A percentile compares a stretch with the other conserved stretches of the same genome.
Conservation (phyloP, 2,797 vertebrate species). For the Esox masquinongy region DNA sequence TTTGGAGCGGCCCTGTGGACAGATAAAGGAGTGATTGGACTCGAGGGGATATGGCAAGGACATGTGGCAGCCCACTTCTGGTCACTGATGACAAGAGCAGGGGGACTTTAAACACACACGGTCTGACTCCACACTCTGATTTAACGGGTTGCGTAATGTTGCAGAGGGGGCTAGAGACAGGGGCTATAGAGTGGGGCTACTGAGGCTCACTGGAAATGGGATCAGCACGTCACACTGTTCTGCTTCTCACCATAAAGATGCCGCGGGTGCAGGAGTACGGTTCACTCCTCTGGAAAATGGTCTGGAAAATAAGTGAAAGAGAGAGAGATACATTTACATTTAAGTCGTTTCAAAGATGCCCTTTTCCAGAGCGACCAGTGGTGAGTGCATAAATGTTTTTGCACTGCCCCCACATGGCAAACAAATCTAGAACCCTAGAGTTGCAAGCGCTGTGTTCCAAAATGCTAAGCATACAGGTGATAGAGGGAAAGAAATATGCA, state of each 20-base stretch:
- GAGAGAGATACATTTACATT: too few species aligned
- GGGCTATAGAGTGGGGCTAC: slow-evolving; percentile 55
- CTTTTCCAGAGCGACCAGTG: too few species aligned
- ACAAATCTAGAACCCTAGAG: too few species aligned
- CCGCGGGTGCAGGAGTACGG: slow-evolving; percentile 66
- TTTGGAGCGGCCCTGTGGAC: slow-evolving; percentile 75
- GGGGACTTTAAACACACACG: slow-evolving; percentile 77
- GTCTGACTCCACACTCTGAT: slow-evolving; percentile 79
- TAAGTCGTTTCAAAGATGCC: too few species aligned
- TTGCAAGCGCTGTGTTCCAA: too few species aligned
- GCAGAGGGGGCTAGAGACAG: slow-evolving; percentile 63
- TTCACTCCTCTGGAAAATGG: slow-evolving; percentile 37
- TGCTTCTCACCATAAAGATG: slow-evolving; percentile 66
- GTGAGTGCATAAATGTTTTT: too few species aligned
- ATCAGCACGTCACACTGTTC: slow-evolving; percentile 74
- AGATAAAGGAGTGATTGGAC: slow-evolving; percentile 80
- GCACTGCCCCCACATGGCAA: too few species aligned
- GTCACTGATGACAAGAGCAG: slow-evolving; percentile 78
- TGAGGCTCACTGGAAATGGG: slow-evolving; percentile 71
- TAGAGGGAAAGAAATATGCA: too few species aligned
- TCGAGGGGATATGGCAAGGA: slow-evolving; percentile 78
- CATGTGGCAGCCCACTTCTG: slow-evolving; percentile 76
- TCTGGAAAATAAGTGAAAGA: too few species aligned
- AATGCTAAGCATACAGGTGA: too few species aligned
- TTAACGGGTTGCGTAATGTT: slow-evolving; percentile 78